phyloP scores from a whole-genome alignment of 2,888 invertebrate species.

The Chymomyza caudatula region DNA sequence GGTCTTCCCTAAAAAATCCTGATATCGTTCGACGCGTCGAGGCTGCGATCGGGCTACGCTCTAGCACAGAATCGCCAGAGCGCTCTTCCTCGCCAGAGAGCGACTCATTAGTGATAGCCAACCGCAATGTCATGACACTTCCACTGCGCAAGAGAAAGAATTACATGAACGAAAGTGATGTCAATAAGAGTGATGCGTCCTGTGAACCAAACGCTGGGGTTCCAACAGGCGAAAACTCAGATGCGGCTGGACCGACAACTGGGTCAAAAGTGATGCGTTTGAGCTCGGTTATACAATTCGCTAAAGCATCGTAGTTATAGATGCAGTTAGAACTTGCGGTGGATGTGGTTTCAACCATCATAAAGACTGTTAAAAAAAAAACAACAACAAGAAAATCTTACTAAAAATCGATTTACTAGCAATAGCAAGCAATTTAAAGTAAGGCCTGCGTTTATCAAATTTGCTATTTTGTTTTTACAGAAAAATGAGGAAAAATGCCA shows the following conservation, averaged over 20 bases:
- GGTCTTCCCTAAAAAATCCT: conserved; percentile 71
- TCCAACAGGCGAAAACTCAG: conserved; percentile 7
- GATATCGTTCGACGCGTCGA: conserved; percentile 82
- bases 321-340: background rate
- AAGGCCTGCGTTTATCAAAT: background rate
- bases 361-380: conserved; percentile 60
- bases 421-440: conserved; percentile 12
- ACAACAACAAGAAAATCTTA: conserved; percentile 39
- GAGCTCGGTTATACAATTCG: conserved; percentile 92
- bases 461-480: conserved; percentile 21
- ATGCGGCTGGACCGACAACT: conserved; percentile 9
- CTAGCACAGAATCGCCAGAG: conserved; percentile 78
- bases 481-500: conserved; percentile 59
- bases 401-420: conserved; percentile 60
- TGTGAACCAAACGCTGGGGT: background rate
- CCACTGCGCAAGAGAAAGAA: conserved; percentile 90
- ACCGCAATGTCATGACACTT: conserved; percentile 82
- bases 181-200: conserved; percentile 52
- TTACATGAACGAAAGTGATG: conserved; percentile 83
- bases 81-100: conserved; percentile 80
- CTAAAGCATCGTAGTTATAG: conserved; percentile 82
- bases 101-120: conserved; percentile 79
- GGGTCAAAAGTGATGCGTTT: conserved; percentile 77
- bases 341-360: conserved; percentile 43
- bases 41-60: conserved; percentile 79